Conservation (phyloP, 2,888 invertebrate species). For the Anagyrus pseudococci region DNA sequence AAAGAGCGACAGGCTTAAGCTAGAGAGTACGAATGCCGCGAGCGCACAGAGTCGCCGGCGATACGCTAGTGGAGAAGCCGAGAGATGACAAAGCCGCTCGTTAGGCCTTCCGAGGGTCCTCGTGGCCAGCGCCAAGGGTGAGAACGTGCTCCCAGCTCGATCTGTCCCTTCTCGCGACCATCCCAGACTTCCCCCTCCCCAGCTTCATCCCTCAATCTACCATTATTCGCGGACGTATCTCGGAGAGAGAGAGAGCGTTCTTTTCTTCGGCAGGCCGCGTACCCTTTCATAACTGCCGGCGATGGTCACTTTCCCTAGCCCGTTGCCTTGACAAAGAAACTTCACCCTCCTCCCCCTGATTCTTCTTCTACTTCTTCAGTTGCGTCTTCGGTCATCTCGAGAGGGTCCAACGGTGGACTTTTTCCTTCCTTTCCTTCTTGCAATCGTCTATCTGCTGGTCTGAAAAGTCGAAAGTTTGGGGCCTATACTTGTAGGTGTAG, state of each 20-base stretch:
- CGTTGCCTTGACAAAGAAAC: conserved; percentile 44
- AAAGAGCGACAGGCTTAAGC: conserved; percentile 41
- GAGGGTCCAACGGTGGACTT: conserved; percentile 1
- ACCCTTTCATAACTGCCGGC: conserved; percentile 46
- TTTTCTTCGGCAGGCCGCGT: conserved; percentile 19
- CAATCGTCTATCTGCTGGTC: background rate
- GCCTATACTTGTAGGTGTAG: background rate
- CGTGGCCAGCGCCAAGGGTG: conserved; percentile 59
- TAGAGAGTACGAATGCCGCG: conserved; percentile 20
- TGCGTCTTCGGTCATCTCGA: conserved; percentile 24
- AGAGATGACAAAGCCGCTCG: conserved; percentile 62
- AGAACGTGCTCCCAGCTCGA: conserved; percentile 61
- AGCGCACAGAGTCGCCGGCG: background rate
- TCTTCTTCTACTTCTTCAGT: conserved; percentile 20
- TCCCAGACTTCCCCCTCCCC: background rate
- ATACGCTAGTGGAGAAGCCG: too few species aligned
- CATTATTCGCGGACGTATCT: conserved; percentile 46
- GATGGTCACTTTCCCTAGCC: conserved; percentile 51
- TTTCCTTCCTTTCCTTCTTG: conserved; percentile 25
- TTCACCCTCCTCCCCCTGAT: conserved; percentile 6
- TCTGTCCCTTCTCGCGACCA: conserved; percentile 46
- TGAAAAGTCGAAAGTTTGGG: background rate
- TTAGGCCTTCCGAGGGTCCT: conserved; percentile 60
- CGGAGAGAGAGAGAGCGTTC: conserved; percentile 42
- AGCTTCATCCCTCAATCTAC: conserved; percentile 18